A percentile compares a stretch with the other conserved stretches of the same genome.
Conservation (phyloP, 2,888 invertebrate species). For the Reticulitermes lucifugus region DNA sequence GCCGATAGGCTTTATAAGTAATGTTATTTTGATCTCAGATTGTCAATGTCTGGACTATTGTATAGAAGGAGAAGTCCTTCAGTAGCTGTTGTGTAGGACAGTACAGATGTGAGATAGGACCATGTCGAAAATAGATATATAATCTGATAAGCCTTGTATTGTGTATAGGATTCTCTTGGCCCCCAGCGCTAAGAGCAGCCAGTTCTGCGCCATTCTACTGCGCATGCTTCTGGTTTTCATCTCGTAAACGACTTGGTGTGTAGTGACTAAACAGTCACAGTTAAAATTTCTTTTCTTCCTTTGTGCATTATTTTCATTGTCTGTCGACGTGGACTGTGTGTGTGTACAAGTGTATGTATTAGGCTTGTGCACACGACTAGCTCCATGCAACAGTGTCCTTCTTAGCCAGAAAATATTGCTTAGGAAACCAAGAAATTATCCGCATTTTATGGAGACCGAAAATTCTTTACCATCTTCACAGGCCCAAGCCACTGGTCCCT, state of each 20-base stretch:
- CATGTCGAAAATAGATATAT: conserved; percentile 45
- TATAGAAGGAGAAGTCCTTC: not conserved
- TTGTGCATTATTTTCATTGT: too few species aligned
- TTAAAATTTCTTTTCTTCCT: not conserved
- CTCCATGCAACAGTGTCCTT: too few species aligned
- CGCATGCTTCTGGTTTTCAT: not conserved
- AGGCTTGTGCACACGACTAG: too few species aligned
- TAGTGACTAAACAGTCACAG: not conserved
- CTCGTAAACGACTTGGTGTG: not conserved
- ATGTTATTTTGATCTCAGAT: not conserved
- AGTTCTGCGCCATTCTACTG: conserved; percentile 9
- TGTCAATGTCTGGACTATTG: not conserved
- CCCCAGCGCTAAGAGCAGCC: conserved; percentile 24
- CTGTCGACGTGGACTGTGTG: too few species aligned
- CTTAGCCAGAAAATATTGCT: too few species aligned
- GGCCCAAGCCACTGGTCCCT: too few species aligned
- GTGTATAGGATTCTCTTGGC: conserved; percentile 7
- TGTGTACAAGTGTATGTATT: too few species aligned
- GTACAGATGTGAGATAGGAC: conserved; percentile 44
- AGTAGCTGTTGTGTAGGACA: conserved; percentile 36
- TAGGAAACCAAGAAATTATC: too few species aligned
- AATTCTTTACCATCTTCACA: too few species aligned
- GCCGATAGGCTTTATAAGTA: too few species aligned
- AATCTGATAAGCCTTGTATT: conserved; percentile 44
- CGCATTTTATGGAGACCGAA: too few species aligned